Conservation (phyloP, 2,113 vertebrate genomes). For the Nyctereutes procyonoides region DNA sequence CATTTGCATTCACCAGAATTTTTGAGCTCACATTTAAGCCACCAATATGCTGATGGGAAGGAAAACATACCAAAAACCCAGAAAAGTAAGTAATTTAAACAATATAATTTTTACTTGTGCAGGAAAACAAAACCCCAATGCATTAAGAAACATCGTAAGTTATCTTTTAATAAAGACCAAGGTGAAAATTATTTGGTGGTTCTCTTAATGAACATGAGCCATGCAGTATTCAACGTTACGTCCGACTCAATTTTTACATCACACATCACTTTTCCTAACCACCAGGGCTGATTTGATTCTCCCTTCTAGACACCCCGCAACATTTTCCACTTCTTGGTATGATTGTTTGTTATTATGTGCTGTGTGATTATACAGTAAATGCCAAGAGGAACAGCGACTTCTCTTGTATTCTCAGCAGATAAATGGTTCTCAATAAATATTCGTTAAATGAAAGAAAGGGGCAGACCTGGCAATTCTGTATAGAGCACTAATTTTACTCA, state of each 20-base stretch:
- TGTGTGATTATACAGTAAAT: slow-evolving; percentile 19
- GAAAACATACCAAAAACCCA: not conserved
- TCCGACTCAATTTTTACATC: not conserved
- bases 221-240: not conserved
- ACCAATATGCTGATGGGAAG: not conserved
- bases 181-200: not conserved
- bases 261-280: slow-evolving; percentile 10
- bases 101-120: not conserved
- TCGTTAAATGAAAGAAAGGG: slow-evolving; percentile 23
- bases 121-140: not conserved
- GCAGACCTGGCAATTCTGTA: not conserved
- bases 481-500: not conserved
- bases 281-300: not conserved
- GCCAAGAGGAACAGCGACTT: not conserved
- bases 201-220: not conserved
- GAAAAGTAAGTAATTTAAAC: slow-evolving; percentile 2
- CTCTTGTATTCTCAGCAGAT: not conserved
- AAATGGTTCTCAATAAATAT: slow-evolving; percentile 27
- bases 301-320: not conserved
- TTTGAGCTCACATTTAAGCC: not conserved
- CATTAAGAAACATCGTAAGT: not conserved
- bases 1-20: not conserved
- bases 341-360: slow-evolving; percentile 9
- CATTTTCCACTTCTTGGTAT: not conserved
- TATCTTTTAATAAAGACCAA: not conserved